Evolutionary conservation across 2,797 vertebrate species (phyloP).

Genomic region (Amblyopsis hoosieri): DNA sequence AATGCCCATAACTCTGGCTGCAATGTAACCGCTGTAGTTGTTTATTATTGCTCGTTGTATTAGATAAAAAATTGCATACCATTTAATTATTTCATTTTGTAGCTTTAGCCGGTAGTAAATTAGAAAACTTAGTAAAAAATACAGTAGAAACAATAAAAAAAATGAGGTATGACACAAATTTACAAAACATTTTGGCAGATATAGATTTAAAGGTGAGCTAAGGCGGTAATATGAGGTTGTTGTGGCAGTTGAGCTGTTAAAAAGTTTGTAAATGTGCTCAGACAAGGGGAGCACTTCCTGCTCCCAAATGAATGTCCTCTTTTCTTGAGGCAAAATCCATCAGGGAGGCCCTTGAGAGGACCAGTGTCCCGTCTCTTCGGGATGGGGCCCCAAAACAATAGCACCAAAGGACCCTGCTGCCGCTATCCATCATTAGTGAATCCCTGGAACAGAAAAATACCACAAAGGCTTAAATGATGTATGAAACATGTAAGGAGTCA

Average conservation of each 20-base stretch:
- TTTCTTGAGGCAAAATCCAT: slow-evolving; percentile 21
- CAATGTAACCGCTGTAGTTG: slow-evolving; percentile 13
- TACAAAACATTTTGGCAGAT: slow-evolving; percentile 72
- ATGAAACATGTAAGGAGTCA: too few species aligned
- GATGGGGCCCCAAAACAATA: slow-evolving; percentile 49
- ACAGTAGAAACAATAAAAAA: slow-evolving; percentile 74
- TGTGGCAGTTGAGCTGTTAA: neutral
- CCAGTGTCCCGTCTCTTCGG: slow-evolving; percentile 34
- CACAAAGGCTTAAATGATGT: neutral
- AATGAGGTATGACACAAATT: slow-evolving; percentile 87
- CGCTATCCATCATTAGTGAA: slow-evolving; percentile 60
- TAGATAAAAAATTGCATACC: neutral
- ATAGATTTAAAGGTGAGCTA: slow-evolving; percentile 49
- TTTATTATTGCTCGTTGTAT: slow-evolving; percentile 16
- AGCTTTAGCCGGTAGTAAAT: slow-evolving; percentile 52
- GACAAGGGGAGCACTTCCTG: slow-evolving; percentile 32
- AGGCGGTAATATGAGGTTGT: neutral
- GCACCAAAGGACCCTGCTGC: slow-evolving; percentile 68
- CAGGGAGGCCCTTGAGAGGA: neutral
- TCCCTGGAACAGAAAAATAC: slow-evolving; percentile 66
- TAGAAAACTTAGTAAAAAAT: slow-evolving; percentile 64
- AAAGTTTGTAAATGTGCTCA: slow-evolving; percentile 44
- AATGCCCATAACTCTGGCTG: slow-evolving; percentile 25
- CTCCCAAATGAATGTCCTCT: slow-evolving; percentile 37
- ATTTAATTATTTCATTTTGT: slow-evolving; percentile 41